Evolutionary conservation across 2,113 vertebrate species (phyloP).

Genomic region (Oriolus oriolus): DNA sequence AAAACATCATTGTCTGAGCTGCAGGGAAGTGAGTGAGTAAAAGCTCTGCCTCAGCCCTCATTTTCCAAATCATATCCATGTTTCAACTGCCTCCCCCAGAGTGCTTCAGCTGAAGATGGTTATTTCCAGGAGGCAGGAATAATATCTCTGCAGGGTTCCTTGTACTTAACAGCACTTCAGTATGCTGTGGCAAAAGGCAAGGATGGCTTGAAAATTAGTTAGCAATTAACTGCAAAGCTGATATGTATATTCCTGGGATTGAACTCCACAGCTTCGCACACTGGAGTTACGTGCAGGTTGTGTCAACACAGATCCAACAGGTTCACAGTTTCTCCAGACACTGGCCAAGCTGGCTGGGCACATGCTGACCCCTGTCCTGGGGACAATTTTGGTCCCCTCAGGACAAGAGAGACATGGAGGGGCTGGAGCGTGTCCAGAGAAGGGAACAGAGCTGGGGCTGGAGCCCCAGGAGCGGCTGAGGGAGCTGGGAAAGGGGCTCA

Average conservation of each 20-base stretch:
- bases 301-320: background rate
- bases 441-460: background rate
- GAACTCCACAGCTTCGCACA: background rate
- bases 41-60: background rate
- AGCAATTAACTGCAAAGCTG: background rate
- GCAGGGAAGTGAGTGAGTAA: background rate
- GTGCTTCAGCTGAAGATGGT: background rate
- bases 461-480: background rate
- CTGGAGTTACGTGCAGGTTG: fast-evolving
- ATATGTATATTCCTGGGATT: background rate
- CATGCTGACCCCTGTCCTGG: background rate
- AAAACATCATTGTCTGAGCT: background rate
- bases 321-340: fast-evolving
- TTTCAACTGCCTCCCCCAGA: background rate
- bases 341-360: background rate
- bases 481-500: background rate
- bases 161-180: background rate
- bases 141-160: background rate
- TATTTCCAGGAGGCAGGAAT: background rate
- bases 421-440: background rate
- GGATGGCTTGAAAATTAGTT: background rate
- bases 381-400: background rate
- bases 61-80: background rate
- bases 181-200: background rate
- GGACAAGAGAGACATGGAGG: fast-evolving